Evolutionary conservation across 2,113 vertebrate species (phyloP).

Genomic region (Bujurquina vittata): DNA sequence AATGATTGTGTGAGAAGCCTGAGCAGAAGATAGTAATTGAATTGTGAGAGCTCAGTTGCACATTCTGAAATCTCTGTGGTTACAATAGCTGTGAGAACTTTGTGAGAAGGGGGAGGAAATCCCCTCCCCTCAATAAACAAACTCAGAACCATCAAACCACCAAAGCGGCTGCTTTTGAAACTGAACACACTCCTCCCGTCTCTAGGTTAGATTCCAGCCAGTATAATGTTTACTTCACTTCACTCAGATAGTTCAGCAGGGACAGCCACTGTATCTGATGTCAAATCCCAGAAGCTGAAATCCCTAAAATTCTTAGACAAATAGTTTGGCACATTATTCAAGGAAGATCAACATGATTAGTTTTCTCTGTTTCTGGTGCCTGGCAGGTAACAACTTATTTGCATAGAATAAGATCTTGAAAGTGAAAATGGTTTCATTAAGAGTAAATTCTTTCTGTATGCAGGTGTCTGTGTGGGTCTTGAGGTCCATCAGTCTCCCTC

Average conservation of each 20-base stretch:
- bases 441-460: background rate
- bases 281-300: background rate
- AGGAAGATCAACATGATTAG: accelerated
- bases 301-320: background rate
- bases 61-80: background rate
- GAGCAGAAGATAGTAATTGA: background rate
- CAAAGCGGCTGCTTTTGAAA: too few relatives aligned
- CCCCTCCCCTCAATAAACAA: background rate
- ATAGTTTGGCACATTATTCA: background rate
- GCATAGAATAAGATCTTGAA: too few relatives aligned
- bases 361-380: background rate
- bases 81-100: background rate
- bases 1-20: background rate
- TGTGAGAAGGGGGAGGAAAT: background rate
- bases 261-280: background rate
- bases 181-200: too few relatives aligned
- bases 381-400: background rate
- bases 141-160: too few relatives aligned
- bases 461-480: accelerated
- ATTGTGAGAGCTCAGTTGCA: background rate
- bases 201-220: too few relatives aligned
- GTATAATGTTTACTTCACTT: background rate
- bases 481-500: background rate
- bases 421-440: too few relatives aligned
- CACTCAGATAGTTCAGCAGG: accelerated